Conservation (phyloP, 1,140 invertebrate species). For the Atta cephalotes region DNA sequence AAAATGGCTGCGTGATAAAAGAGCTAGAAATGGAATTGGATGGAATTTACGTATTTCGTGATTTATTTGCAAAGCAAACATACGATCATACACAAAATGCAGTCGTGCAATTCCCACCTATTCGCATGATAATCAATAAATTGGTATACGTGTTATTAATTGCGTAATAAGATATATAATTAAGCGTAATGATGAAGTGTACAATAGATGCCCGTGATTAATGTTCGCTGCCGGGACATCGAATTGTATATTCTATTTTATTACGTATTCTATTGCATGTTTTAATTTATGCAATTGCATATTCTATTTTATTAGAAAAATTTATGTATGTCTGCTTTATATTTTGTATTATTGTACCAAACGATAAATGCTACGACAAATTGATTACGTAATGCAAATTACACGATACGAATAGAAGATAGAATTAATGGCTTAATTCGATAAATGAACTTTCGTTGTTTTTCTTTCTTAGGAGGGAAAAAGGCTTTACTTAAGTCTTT, state of each 20-base stretch:
- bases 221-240: neutral
- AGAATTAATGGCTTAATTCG: constrained; percentile 13
- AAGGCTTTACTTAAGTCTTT: neutral
- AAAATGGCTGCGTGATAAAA: constrained; percentile 27
- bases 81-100: constrained; percentile 4
- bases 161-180: constrained; percentile 12
- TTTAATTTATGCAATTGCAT: too few relatives aligned
- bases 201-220: neutral
- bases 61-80: constrained; percentile 30
- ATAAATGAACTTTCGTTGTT: neutral
- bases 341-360: constrained; percentile 1
- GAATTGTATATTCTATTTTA: neutral
- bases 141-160: constrained; percentile 14
- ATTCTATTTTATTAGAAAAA: constrained; percentile 17
- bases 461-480: constrained; percentile 3
- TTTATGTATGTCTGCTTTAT: neutral
- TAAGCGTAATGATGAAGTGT: neutral
- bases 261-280: too few relatives aligned
- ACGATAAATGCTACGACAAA: neutral
- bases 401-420: neutral
- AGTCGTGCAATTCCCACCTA: neutral
- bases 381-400: neutral
- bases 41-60: neutral
- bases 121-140: constrained; percentile 3
- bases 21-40: constrained; percentile 5